Percentiles rank a stretch among this genome's conserved stretches.
phyloP scores from a whole-genome alignment of 2,797 vertebrate genomes.

The Sebastes minor region DNA sequence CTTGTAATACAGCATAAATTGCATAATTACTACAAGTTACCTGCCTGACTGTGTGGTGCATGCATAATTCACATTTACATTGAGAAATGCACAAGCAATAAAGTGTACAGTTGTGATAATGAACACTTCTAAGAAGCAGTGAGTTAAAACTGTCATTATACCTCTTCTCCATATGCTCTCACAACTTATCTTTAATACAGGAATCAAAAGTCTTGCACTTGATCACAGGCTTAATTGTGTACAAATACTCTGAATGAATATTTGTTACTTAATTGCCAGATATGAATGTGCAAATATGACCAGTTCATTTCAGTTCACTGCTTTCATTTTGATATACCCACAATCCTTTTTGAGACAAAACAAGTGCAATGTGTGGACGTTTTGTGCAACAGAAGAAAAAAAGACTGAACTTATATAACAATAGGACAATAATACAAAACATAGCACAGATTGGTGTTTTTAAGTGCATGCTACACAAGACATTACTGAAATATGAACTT shows the following conservation, averaged over 20 bases:
- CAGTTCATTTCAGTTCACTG: slow-evolving; percentile 36
- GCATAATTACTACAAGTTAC: slow-evolving; percentile 67
- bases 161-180: slow-evolving; percentile 8
- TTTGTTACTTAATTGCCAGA: slow-evolving; percentile 34
- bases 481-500: slow-evolving; percentile 65
- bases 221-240: slow-evolving; percentile 24
- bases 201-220: slow-evolving; percentile 1
- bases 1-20: slow-evolving; percentile 61
- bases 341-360: slow-evolving; percentile 48
- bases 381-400: slow-evolving; percentile 80
- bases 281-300: slow-evolving; percentile 66
- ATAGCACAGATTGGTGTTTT: slow-evolving; percentile 60
- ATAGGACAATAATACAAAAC: slow-evolving; percentile 57
- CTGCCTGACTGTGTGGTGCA: slow-evolving; percentile 50
- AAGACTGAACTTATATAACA: slow-evolving; percentile 38
- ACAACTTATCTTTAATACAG: background rate
- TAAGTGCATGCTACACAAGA: slow-evolving; percentile 77
- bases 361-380: slow-evolving; percentile 79
- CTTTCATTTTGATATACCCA: slow-evolving; percentile 47
- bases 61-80: slow-evolving; percentile 47
- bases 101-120: slow-evolving; percentile 17
- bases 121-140: slow-evolving; percentile 16
- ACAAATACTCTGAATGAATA: slow-evolving; percentile 26
- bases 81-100: slow-evolving; percentile 36
- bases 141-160: slow-evolving; percentile 6